Percentiles rank a stretch among this genome's conserved stretches.
Evolutionary conservation across 2,797 vertebrate species (phyloP).

Genomic region (Sebastes flavidus): DNA sequence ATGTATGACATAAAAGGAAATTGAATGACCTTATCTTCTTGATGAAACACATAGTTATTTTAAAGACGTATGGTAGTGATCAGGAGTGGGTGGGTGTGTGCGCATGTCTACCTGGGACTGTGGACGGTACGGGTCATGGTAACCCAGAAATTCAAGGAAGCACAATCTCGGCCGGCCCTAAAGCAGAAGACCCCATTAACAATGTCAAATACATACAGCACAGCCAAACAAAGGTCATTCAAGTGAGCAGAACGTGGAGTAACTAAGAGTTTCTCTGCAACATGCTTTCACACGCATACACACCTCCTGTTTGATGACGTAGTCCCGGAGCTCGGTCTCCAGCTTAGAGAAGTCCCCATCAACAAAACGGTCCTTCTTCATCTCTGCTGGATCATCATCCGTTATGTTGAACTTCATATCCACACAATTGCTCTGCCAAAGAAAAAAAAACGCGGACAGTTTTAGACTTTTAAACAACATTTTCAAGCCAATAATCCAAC

Average conservation of each 20-base stretch:
- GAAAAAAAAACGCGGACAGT: background rate
- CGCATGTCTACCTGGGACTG: constrained; percentile 64
- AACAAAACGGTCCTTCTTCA: background rate
- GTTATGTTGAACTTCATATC: constrained; percentile 49
- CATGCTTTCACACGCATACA: background rate
- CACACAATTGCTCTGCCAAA: constrained; percentile 47
- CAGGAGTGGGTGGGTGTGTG: constrained; percentile 4
- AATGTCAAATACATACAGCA: background rate
- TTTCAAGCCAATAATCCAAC: too few relatives aligned
- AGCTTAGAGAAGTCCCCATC: constrained; percentile 51
- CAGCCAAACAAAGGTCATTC: background rate
- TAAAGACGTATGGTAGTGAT: constrained; percentile 46
- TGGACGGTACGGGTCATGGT: constrained; percentile 53
- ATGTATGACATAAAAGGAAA: constrained; percentile 77
- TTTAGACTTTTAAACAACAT: background rate
- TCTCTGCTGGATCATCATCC: background rate
- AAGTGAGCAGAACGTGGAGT: background rate
- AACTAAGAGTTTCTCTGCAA: background rate
- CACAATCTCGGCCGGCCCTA: constrained; percentile 62
- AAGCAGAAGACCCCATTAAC: constrained; percentile 14
- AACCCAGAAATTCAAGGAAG: constrained; percentile 72
- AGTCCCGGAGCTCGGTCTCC: constrained; percentile 64
- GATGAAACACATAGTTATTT: constrained; percentile 73
- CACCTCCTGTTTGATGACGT: constrained; percentile 62
- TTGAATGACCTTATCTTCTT: constrained; percentile 77